phyloP scores from a whole-genome alignment of 2,797 vertebrate genomes.

The Tangara arthus region DNA sequence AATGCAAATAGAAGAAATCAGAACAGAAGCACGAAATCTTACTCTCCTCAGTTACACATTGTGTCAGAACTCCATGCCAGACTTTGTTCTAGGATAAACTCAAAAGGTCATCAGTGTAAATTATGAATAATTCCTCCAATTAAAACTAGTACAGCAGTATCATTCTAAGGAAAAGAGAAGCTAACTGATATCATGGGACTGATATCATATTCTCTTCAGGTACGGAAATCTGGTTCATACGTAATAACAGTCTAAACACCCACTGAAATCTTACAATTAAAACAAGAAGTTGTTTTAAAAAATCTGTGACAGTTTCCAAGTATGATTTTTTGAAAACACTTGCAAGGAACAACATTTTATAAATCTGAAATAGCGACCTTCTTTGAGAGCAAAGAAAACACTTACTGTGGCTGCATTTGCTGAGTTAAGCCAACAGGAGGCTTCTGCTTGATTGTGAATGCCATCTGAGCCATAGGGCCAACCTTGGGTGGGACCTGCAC shows the following conservation, averaged over 20 bases:
- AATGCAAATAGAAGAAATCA: not conserved
- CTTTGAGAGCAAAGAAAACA: conserved; percentile 34
- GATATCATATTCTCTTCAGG: not conserved
- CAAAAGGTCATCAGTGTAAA: not conserved
- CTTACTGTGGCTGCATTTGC: conserved; percentile 91
- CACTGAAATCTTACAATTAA: not conserved
- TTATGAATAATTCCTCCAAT: not conserved
- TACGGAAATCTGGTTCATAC: not conserved
- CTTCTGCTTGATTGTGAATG: conserved; percentile 87
- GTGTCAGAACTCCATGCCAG: not conserved
- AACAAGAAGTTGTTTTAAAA: not conserved
- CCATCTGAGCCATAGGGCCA: conserved; percentile 85
- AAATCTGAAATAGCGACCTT: not conserved
- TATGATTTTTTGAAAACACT: not conserved
- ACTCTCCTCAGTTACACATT: not conserved
- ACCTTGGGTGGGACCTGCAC: conserved; percentile 71
- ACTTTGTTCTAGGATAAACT: not conserved
- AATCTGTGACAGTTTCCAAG: not conserved
- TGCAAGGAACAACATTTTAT: not conserved
- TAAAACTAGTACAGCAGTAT: not conserved
- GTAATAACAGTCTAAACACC: not conserved
- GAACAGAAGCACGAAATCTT: not conserved
- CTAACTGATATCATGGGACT: not conserved
- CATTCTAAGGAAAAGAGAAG: not conserved
- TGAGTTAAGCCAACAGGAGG: conserved; percentile 79